Evolutionary conservation across 2,113 vertebrate genomes (phyloP).

Genomic region (Lepisosteus osseus): DNA sequence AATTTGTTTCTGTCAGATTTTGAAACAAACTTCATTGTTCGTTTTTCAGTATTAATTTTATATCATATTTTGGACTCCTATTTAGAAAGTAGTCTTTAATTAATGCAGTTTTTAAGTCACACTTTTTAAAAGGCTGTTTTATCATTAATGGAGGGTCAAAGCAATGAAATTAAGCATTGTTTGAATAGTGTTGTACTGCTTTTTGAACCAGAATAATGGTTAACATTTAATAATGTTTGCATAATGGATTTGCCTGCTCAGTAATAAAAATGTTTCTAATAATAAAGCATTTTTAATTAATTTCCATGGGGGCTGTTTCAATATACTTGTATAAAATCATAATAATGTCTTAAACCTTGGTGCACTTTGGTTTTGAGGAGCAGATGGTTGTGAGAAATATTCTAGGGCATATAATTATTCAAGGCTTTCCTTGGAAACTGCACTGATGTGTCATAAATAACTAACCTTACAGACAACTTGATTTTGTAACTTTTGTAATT

Average conservation of each 20-base stretch:
- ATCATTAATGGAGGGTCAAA: conserved; percentile 12
- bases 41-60: too few species aligned
- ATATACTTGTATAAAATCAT: neutral
- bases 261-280: neutral
- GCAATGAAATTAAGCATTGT: neutral
- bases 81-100: conserved; percentile 1
- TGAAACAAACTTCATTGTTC: too few species aligned
- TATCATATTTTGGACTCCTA: neutral
- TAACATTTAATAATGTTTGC: conserved; percentile 6
- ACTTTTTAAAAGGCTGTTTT: conserved; percentile 3
- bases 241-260: conserved; percentile 1
- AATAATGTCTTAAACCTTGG: neutral
- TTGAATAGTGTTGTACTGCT: neutral
- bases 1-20: too few species aligned
- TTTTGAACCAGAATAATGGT: conserved; percentile 3
- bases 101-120: neutral
- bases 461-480: too few species aligned
- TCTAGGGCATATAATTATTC: too few species aligned
- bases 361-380: neutral
- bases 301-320: conserved; percentile 9
- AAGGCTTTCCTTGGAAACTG: too few species aligned
- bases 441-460: too few species aligned
- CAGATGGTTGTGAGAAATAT: too few species aligned
- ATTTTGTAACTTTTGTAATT: too few species aligned
- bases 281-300: conserved; percentile 11